Evolutionary conservation across 2,113 vertebrate genomes (phyloP), one percentile per base, ranked within the genome.

Genomic region (Tetraodon nigroviridis): DNA sequence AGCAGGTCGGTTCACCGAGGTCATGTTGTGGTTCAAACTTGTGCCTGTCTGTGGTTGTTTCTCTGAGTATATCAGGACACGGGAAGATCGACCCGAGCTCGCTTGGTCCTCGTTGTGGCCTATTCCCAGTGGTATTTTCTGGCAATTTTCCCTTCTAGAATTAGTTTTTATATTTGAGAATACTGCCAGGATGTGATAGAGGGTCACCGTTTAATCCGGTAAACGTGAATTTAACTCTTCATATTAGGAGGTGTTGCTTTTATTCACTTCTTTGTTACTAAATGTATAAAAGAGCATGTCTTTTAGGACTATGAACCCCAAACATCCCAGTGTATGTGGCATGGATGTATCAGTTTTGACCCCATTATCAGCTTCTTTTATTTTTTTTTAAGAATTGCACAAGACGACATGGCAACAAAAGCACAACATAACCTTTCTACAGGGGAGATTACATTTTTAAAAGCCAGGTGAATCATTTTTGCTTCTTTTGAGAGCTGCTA

Each of bases 1-100:
- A 73, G 73, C 76, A 76, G 76, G 71, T 81, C 56, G 67, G 76
- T 66, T 66, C 46, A 54, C 66, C 69, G 65, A 48, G 67, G 63
- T 64, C 65, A 75, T 87, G 60, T 89, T 80, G 86, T 87, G 84
- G 78, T 88, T 77, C 76, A 80, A 87, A 88, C 76, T 85, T 71
- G 85, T 91, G 88, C 87, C 89, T 86, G 90, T 91, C 58, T 89
- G 86, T 90, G 78, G 67, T 86, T 64, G 73, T 90, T 78, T 89
- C 75, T 81, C 55, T 83, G 67, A 73, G 37, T 88, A 87, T 90
- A 71, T 78, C 81, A 69, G 85, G 80, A 85, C 72, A 73, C 75
- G 64, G 77, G 74, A 87, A 79, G 77, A 77, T 82, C 84, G 75
- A 86, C 76, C 69, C 69, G 56, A 73, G 58, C 78, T 75, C 77